Evolutionary conservation across 2,888 invertebrate species (phyloP).

Genomic region (Anthrax anthrax): DNA sequence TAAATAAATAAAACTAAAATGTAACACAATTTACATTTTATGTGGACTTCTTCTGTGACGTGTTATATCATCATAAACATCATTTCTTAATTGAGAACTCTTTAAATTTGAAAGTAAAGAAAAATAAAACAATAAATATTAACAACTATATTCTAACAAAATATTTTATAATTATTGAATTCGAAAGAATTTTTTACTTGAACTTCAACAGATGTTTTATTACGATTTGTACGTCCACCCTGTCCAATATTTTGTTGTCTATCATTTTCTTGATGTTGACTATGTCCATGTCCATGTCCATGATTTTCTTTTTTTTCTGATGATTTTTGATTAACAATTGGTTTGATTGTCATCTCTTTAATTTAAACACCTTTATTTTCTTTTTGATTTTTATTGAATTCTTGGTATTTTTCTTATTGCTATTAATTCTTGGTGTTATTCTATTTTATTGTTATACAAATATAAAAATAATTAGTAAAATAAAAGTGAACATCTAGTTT

Average conservation of each 20-base stretch:
- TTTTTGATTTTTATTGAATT: too few species aligned
- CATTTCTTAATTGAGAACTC: constrained; percentile 31
- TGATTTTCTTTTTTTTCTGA: constrained; percentile 20
- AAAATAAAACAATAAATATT: neutral
- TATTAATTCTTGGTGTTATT: too few species aligned
- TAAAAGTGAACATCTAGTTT: too few species aligned
- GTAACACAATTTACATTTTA: constrained; percentile 27
- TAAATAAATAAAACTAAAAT: neutral
- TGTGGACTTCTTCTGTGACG: constrained; percentile 33
- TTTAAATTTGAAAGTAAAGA: constrained; percentile 8
- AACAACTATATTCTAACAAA: too few species aligned
- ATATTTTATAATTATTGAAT: too few species aligned
- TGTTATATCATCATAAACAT: constrained; percentile 28
- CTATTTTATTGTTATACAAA: too few species aligned
- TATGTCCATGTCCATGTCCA: constrained; percentile 14
- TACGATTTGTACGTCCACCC: constrained; percentile 18
- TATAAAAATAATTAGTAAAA: too few species aligned
- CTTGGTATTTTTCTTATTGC: too few species aligned
- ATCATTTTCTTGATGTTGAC: neutral
- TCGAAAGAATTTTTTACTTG: too few species aligned
- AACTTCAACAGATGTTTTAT: constrained; percentile 9
- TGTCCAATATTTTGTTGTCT: constrained; percentile 13
- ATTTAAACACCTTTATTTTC: too few species aligned
- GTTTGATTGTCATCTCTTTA: constrained; percentile 32
- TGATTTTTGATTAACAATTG: constrained; percentile 22